phyloP scores from a whole-genome alignment of 2,113 vertebrate genomes.

The Seriola quinqueradiata region DNA sequence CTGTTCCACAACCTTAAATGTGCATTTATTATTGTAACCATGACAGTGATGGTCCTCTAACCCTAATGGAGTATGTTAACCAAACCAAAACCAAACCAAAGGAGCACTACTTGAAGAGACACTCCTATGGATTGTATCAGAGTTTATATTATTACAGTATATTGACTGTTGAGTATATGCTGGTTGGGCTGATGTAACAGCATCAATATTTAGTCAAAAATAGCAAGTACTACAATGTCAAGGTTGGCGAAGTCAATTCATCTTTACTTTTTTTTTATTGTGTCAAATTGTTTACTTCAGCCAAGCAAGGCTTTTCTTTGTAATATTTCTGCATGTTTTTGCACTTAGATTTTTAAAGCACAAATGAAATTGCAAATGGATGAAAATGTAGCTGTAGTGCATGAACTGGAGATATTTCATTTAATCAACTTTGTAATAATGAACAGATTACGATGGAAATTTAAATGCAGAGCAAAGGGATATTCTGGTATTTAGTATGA shows the following conservation, averaged over 20 bases:
- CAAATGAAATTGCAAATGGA: neutral
- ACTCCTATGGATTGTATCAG: no score
- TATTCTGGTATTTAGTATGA: slow-evolving; percentile 23
- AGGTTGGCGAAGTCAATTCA: neutral
- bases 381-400: neutral
- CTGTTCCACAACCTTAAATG: no score
- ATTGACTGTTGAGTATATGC: no score
- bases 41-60: no score
- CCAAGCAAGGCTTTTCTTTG: neutral
- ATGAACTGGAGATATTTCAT: neutral
- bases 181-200: neutral
- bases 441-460: neutral
- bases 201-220: neutral
- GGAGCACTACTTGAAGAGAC: no score
- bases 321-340: neutral
- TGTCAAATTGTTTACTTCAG: neutral
- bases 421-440: slow-evolving; percentile 9
- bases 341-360: neutral
- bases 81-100: no score
- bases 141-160: no score
- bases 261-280: neutral
- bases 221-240: neutral
- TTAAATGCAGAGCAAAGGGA: slow-evolving; percentile 11
- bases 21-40: no score
- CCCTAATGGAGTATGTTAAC: no score